phyloP scores from a whole-genome alignment of 2,797 vertebrate species.

The Gadopsis marmoratus region DNA sequence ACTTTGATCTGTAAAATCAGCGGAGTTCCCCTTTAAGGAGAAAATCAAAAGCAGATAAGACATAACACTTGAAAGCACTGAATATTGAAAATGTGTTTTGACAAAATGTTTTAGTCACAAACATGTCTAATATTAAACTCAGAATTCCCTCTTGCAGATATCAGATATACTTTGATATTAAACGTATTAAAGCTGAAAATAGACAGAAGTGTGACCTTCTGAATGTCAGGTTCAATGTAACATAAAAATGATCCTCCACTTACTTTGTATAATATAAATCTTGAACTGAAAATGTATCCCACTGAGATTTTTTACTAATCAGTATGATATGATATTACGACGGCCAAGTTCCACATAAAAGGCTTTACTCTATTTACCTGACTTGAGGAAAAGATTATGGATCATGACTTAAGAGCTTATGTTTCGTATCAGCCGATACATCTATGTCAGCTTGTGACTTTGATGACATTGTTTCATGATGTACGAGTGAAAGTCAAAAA shows the following conservation, averaged over 20 bases:
- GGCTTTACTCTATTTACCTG: constrained; percentile 45
- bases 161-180: not conserved
- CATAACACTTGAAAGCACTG: not conserved
- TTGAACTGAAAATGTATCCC: constrained; percentile 14
- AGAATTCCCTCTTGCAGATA: not conserved
- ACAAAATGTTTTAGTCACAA: not conserved
- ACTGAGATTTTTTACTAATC: constrained; percentile 38
- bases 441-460: constrained; percentile 21
- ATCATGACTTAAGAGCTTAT: constrained; percentile 16
- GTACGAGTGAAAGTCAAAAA: constrained; percentile 24
- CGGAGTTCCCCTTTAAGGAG: not conserved
- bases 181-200: not conserved
- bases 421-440: constrained; percentile 16
- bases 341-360: constrained; percentile 34
- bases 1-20: not conserved
- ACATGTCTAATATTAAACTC: not conserved
- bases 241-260: constrained; percentile 15
- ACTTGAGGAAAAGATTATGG: constrained; percentile 34
- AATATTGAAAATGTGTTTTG: not conserved
- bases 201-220: constrained; percentile 18
- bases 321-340: constrained; percentile 14
- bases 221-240: constrained; percentile 20
- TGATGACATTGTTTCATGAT: constrained; percentile 8
- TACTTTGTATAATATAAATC: not conserved
- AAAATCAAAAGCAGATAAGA: not conserved